A percentile compares a stretch with the other conserved stretches of the same genome.
Conservation (phyloP, 2,113 vertebrate species). For the Silurus glanis region DNA sequence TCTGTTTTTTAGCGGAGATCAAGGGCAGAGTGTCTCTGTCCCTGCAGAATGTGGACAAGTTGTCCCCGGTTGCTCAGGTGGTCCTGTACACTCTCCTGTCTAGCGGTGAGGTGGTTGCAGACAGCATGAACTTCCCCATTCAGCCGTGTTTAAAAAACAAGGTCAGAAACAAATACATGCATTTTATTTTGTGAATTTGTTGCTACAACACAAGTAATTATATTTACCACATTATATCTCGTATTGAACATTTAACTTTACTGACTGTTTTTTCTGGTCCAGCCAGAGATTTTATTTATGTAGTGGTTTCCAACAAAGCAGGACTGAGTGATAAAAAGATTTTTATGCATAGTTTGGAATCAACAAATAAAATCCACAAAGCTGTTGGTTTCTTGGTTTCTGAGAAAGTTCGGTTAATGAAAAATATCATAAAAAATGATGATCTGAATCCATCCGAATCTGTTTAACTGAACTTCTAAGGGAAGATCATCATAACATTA, state of each 20-base stretch:
- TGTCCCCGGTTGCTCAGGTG: slow-evolving; percentile 79
- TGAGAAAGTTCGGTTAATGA: no score
- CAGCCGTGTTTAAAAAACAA: slow-evolving; percentile 82
- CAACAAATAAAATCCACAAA: no score
- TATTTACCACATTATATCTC: not conserved
- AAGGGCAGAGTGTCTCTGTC: slow-evolving; percentile 68
- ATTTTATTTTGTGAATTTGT: not conserved
- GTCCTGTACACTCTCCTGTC: slow-evolving; percentile 77
- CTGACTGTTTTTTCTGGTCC: not conserved
- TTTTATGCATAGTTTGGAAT: no score
- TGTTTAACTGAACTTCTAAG: no score
- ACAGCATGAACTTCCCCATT: slow-evolving; percentile 74
- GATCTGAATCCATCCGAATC: no score
- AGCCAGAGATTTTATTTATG: not conserved
- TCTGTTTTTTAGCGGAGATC: slow-evolving; percentile 57
- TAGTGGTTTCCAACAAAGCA: no score
- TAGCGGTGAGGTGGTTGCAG: slow-evolving; percentile 77
- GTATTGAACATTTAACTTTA: not conserved
- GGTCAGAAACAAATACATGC: slow-evolving; percentile 61
- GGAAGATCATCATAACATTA: no score
- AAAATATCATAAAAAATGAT: no score
- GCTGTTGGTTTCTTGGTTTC: no score
- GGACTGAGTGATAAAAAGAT: no score
- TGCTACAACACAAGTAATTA: no score
- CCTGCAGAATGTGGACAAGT: slow-evolving; percentile 60